phyloP scores from a whole-genome alignment of 2,888 invertebrate species.

The Drosophila melanosoma region DNA sequence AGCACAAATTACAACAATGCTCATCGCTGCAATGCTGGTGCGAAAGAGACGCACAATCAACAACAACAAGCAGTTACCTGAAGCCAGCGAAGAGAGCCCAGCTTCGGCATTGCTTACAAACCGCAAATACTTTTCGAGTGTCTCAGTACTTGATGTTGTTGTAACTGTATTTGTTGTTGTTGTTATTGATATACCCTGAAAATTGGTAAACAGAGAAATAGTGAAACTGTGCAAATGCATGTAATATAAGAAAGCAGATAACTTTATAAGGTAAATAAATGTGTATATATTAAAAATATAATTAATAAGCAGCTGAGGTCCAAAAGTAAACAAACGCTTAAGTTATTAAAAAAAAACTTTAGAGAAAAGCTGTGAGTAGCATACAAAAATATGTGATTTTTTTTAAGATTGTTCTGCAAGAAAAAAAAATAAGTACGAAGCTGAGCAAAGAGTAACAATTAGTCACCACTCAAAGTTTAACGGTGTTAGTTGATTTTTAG shows the following conservation, averaged over 20 bases:
- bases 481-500: conserved; percentile 8
- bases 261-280: neutral
- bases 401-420: neutral
- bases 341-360: neutral
- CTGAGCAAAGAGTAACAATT: conserved; percentile 5
- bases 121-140: conserved; percentile 58
- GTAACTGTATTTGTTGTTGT: conserved; percentile 8
- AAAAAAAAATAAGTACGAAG: neutral
- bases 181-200: conserved; percentile 8
- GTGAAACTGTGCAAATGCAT: conserved; percentile 1
- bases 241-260: neutral
- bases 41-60: conserved; percentile 33
- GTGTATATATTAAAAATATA: neutral
- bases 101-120: conserved; percentile 45
- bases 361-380: no score
- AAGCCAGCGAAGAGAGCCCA: conserved; percentile 8
- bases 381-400: neutral
- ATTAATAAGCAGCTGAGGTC: neutral
- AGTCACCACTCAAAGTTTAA: neutral
- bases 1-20: conserved; percentile 56
- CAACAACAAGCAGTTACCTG: neutral
- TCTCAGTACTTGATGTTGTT: conserved; percentile 36
- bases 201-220: neutral
- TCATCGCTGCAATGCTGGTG: conserved; percentile 33
- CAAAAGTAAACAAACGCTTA: neutral